Evolutionary conservation across 2,888 invertebrate genomes (phyloP), one percentile per base, ranked within the genome.

Genomic region (Cheilosia impressa): DNA sequence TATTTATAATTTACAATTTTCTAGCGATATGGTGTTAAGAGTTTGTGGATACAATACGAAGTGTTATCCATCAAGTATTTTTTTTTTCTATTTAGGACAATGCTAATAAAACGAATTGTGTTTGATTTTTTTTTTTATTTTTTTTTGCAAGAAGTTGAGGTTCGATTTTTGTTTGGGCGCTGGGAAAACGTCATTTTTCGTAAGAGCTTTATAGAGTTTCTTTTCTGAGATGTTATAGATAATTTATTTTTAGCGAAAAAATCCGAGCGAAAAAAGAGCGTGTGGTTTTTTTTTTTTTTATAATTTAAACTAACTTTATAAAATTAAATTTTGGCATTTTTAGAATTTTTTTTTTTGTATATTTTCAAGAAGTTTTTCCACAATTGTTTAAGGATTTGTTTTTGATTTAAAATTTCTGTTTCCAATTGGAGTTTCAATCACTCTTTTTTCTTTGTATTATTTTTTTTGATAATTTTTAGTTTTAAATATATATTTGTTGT

Each of bases 101-200:
- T 69, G 24, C 17, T 68, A 66, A 45, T 71, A 47, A 66, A 66
- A 52, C 38, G 13, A 38, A 38, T 38, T 38, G 13, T 38, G 38
- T 4, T 38, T 38, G 10, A 3, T 10, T 34, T 3, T 34, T 43
- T 76, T 69, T 87, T 88, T 88, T 88, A 87, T 87, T 89, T 75
- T 80, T 81, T 76, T 84, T 88, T 89, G 90, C 92, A 92, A 92
- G 92, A 92, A 92, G 92, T 92, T 92, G 92, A 92, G 91, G 92
- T 92, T 92, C 92, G 92, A 92, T 92, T 92, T 92, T 92, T 92
- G 92, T 92, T 92, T 92, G 92, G 92, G 92, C 91, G 92, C 92
- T 90, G 92, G 91, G 91, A 90, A 90, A 91, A 90, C 91, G 92
- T 91, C 91, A 88, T 90, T 76, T 71, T 58, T 72, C 31, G 19